Evolutionary conservation across 2,888 invertebrate species (phyloP).

Genomic region (Autographa gamma): DNA sequence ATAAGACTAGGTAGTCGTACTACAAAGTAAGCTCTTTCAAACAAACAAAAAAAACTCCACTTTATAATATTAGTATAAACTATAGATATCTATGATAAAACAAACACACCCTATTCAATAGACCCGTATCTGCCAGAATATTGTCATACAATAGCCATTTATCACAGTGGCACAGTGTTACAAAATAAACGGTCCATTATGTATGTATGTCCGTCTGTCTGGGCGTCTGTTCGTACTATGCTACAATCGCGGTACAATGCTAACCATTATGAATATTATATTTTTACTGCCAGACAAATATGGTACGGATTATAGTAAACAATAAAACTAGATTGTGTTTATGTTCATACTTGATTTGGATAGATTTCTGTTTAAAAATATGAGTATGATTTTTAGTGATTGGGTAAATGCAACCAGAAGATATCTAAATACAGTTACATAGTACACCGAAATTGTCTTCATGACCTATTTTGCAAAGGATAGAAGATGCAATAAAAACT

Average conservation of each 20-base stretch:
- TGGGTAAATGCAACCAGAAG: too few species aligned
- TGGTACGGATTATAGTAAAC: not conserved
- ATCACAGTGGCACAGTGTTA: constrained; percentile 14
- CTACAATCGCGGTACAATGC: constrained; percentile 46
- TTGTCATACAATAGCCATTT: constrained; percentile 34
- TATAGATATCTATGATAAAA: not conserved
- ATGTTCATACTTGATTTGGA: too few species aligned
- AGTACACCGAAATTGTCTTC: too few species aligned
- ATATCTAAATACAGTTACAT: too few species aligned
- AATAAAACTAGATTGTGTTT: constrained; percentile 3
- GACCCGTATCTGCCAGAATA: constrained; percentile 25
- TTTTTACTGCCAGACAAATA: constrained; percentile 27
- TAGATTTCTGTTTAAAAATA: too few species aligned
- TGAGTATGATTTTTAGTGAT: too few species aligned
- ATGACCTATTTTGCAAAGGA: too few species aligned
- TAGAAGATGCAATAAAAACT: too few species aligned
- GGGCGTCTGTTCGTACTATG: constrained; percentile 13
- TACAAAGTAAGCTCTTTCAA: too few species aligned
- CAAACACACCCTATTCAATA: constrained; percentile 17
- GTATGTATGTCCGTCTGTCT: not conserved
- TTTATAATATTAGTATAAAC: not conserved
- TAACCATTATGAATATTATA: constrained; percentile 21
- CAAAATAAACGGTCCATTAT: constrained; percentile 41
- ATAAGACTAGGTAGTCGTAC: too few species aligned
- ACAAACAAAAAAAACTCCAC: too few species aligned